These are phyloP conservation scores for Cheilosia soror DNA, from an alignment of 2,888 invertebrate species.

Conservation along the genomic window DNA sequence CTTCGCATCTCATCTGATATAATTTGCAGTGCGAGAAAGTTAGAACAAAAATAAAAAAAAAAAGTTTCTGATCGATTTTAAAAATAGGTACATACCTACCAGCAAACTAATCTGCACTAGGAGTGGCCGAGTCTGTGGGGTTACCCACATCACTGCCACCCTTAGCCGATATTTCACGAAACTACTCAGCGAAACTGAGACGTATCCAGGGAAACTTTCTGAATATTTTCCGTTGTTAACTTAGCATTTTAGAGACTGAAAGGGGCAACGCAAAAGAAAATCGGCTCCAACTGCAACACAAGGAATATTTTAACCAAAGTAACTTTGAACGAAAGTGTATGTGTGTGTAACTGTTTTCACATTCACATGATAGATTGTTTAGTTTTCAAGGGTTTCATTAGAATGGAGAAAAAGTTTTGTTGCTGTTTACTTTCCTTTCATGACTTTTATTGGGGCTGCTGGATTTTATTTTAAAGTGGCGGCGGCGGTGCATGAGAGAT, in stretches of 20 bases:
- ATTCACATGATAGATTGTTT: constrained; percentile 50
- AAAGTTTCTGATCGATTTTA: constrained; percentile 37
- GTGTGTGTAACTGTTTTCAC: constrained; percentile 26
- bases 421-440: constrained; percentile 34
- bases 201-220: constrained; percentile 26
- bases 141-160: not conserved
- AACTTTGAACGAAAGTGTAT: not conserved
- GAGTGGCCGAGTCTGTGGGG: not conserved
- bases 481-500: too few relatives aligned
- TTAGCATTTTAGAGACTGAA: constrained; percentile 5
- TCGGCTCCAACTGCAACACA: not conserved
- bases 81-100: constrained; percentile 18
- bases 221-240: constrained; percentile 54
- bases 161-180: constrained; percentile 34
- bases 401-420: constrained; percentile 21
- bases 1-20: constrained; percentile 41
- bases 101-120: constrained; percentile 12
- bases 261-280: constrained; percentile 6
- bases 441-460: constrained; percentile 25
- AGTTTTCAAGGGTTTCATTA: constrained; percentile 55
- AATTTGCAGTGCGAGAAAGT: constrained; percentile 52
- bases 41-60: constrained; percentile 1
- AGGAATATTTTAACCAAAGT: not conserved
- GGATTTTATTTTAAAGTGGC: not conserved
- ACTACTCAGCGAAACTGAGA: constrained; percentile 22